phyloP scores from a whole-genome alignment of 2,888 invertebrate species.

The Strigamia crassipes region DNA sequence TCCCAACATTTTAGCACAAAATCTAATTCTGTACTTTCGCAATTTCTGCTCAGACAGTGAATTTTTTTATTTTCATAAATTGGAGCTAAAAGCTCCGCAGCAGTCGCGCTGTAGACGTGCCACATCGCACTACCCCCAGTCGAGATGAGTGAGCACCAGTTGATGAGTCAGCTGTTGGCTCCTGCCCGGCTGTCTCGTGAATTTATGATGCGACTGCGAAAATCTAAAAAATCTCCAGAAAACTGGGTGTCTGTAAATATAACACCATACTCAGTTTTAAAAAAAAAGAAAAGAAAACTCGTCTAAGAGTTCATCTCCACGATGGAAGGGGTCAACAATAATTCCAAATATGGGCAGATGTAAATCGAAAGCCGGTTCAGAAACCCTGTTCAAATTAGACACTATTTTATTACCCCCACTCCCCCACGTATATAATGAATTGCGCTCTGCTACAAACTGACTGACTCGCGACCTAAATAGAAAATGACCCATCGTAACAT shows the following conservation, averaged over 20 bases:
- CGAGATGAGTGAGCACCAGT: neutral
- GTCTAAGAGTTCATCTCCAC: no score
- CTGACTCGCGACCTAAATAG: neutral
- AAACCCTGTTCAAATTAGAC: neutral
- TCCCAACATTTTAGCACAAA: no score
- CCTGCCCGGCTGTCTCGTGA: neutral
- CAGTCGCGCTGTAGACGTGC: neutral
- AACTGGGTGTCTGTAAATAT: neutral
- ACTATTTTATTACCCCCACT: neutral
- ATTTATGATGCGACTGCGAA: neutral
- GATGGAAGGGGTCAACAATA: no score
- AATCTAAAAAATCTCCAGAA: neutral
- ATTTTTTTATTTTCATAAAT: neutral
- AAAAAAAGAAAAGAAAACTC: neutral
- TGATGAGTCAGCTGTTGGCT: slow-evolving; percentile 33
- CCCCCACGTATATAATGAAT: neutral
- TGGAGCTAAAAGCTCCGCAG: neutral
- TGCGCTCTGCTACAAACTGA: neutral
- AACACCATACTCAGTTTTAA: neutral
- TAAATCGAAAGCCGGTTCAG: neutral
- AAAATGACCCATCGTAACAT: neutral
- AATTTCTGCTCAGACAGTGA: no score
- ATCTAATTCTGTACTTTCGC: neutral
- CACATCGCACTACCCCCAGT: neutral
- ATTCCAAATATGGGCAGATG: no score